Base-by-base conservation (phyloP, 1,140 invertebrate genomes). In the Cherax destructor region DNA sequence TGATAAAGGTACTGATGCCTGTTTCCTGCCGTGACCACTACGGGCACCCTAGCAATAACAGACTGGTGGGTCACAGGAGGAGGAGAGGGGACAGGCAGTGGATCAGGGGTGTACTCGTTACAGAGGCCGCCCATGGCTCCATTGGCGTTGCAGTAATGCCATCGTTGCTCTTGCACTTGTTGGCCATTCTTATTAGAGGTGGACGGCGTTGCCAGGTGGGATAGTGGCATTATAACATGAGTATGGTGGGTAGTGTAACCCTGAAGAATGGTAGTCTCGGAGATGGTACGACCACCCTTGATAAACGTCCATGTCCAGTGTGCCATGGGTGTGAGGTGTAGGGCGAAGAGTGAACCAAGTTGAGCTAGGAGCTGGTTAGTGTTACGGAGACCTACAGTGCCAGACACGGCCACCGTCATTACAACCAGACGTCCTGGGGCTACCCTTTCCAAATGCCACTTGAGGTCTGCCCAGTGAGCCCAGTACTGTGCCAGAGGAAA, bases 251-350 rank as follows among this genome's bases (percentile, higher is more conserved):
- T 9, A 52, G 24, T n/a, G 56, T 79, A 24, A 78, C 52, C 74
- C 50, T 65, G 69, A 47, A 87, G 30, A 52, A 85, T 83, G 41
- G 78, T 83, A 6, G 92, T 83, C 89, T 93, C 92, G 16, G 88
- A 86, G 41, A 93, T 80, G 13, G 92, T 93, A 24, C 92, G 91
- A 7, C 92, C 92, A 41, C 92, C 92, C 78, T 90, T 93, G 76
- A 93, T 30, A 83, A 93, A 93, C 50, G 88, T 81, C 92, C 92
- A 93, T 24, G 78, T 93, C 92, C 92, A 93, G 84, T 92, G 92
- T 6, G 92, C 61, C 9, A 65, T 49, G 78, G 88, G 88, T 41
- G 88, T 76, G 61, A 91, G 78, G 76, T 92, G 88, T 5, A 77
- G 5, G 41, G 88, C 92, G 50, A 92, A 89, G 59, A 91, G 65